phyloP scores from a whole-genome alignment of 2,888 invertebrate species.

The Sinelater perroti region DNA sequence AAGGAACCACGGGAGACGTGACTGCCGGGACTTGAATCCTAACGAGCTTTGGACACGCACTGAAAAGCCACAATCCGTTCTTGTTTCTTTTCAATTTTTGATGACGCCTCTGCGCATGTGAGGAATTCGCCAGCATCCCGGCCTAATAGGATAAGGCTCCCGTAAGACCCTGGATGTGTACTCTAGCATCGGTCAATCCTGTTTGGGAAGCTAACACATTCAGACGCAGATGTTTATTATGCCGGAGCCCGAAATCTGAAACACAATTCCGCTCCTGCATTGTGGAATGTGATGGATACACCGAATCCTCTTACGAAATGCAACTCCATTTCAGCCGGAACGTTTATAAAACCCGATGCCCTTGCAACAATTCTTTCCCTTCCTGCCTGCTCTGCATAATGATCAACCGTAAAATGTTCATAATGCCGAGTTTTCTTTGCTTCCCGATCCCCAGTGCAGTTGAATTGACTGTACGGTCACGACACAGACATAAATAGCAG shows the following conservation, averaged over 20 bases:
- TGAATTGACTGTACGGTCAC: constrained; percentile 3
- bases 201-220: constrained; percentile 34
- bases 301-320: neutral
- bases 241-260: constrained; percentile 21
- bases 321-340: constrained; percentile 2
- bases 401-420: neutral
- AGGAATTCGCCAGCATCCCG: constrained; percentile 35
- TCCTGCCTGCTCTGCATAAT: neutral
- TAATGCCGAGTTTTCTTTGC: too few relatives aligned
- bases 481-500: neutral
- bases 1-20: constrained; percentile 37
- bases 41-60: constrained; percentile 37
- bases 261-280: constrained; percentile 16
- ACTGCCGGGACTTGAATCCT: constrained; percentile 36
- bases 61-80: constrained; percentile 39
- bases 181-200: constrained; percentile 34
- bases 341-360: neutral
- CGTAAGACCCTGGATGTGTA: constrained; percentile 34
- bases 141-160: constrained; percentile 44
- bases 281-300: constrained; percentile 21
- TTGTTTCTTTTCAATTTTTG: constrained; percentile 47
- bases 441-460: too few relatives aligned
- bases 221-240: constrained; percentile 32
- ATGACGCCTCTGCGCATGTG: constrained; percentile 36
- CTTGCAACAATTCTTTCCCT: too few relatives aligned